Conservation (phyloP, 2,113 vertebrate genomes). For the Hippoglossus stenolepis region DNA sequence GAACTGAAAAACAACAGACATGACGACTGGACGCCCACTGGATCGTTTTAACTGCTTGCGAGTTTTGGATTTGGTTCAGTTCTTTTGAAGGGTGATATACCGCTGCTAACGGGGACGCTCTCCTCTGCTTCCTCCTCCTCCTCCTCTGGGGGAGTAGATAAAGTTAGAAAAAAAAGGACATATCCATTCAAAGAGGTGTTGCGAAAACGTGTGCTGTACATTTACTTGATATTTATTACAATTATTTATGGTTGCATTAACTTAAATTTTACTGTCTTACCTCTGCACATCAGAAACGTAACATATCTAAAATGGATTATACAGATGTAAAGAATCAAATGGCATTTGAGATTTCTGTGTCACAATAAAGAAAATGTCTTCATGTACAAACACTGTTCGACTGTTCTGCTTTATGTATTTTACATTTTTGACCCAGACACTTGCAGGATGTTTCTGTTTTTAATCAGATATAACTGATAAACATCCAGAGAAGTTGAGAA, state of each 20-base stretch:
- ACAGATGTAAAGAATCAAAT: conserved; percentile 83
- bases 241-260: conserved; percentile 99
- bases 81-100: conserved; percentile 73
- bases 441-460: neutral
- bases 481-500: neutral
- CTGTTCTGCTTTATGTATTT: neutral
- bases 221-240: conserved; percentile 99
- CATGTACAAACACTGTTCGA: conserved; percentile 69
- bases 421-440: neutral
- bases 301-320: conserved; percentile 89
- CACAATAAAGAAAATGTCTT: conserved; percentile 87
- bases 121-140: conserved; percentile 60
- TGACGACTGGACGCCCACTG: conserved; percentile 39
- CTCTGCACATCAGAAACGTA: conserved; percentile 85
- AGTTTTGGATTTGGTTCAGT: conserved; percentile 59
- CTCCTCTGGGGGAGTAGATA: conserved; percentile 35
- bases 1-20: conserved; percentile 26
- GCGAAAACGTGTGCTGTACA: conserved; percentile 88
- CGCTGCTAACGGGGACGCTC: conserved; percentile 84
- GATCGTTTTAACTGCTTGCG: conserved; percentile 57
- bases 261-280: conserved; percentile 89
- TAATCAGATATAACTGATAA: neutral
- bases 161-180: conserved; percentile 73
- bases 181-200: conserved; percentile 80
- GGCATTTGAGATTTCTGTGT: conserved; percentile 83